These are phyloP conservation scores for Ciconia nigra DNA, from an alignment of 2,797 vertebrate genomes.

Conservation along the genomic window DNA sequence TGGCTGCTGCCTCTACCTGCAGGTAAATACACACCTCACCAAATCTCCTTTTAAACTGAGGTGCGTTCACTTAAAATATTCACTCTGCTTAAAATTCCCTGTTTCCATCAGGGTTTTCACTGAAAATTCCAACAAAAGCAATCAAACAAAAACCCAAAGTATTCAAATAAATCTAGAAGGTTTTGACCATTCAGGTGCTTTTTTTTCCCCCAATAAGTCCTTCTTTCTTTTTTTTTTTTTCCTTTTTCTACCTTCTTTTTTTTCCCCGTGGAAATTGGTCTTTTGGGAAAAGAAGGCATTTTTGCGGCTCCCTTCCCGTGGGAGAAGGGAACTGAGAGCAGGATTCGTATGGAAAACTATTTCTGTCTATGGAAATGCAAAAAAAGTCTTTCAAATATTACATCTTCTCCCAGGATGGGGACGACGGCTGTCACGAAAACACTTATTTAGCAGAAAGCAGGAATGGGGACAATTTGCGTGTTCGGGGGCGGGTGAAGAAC, in stretches of 20 bases:
- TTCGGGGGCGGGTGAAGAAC: not conserved
- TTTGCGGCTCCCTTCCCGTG: not conserved
- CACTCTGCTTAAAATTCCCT: not conserved
- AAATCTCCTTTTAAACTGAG: not conserved
- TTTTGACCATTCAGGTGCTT: not conserved
- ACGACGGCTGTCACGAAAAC: rapidly evolving
- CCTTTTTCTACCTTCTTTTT: too few relatives aligned
- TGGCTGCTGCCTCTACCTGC: not conserved
- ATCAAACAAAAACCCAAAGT: not conserved
- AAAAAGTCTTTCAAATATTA: not conserved
- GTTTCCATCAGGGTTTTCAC: not conserved
- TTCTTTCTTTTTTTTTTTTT: not conserved
- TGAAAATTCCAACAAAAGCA: not conserved
- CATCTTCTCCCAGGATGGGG: not conserved
- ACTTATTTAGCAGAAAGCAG: not conserved
- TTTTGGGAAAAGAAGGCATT: not conserved
- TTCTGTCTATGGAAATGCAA: not conserved
- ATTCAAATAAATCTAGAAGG: not conserved
- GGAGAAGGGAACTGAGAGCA: not conserved
- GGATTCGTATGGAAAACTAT: not conserved
- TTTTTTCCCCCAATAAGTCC: not conserved
- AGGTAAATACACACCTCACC: not conserved
- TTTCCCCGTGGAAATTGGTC: not conserved
- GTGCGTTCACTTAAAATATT: not conserved
- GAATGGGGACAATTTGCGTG: rapidly evolving